phyloP scores from a whole-genome alignment of 35 echinoderm and acorn worm genomes.

The Ophioderma brevispina region DNA sequence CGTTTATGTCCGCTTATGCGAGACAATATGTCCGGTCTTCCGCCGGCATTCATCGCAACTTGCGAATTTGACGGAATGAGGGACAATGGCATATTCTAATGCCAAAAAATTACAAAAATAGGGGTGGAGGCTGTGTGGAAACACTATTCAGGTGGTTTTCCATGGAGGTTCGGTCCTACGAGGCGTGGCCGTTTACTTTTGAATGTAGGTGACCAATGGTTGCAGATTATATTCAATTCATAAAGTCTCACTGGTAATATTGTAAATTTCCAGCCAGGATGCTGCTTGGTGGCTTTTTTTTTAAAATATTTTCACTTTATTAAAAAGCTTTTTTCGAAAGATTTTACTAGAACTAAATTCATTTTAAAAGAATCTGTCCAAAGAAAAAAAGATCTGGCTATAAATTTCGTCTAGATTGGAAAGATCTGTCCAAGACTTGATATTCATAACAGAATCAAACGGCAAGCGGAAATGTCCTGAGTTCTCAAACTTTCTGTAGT shows the following conservation, averaged over 20 bases:
- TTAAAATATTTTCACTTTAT: too few species aligned
- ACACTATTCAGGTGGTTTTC: conserved; percentile 42
- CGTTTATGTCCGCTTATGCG: conserved; percentile 37
- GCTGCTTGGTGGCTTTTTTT: too few species aligned
- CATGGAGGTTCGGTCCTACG: conserved; percentile 31
- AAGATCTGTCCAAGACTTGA: too few species aligned
- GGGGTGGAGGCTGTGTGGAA: conserved; percentile 28
- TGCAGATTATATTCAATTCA: conserved; percentile 34
- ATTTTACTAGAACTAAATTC: too few species aligned
- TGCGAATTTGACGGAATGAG: conserved; percentile 62
- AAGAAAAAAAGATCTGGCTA: too few species aligned
- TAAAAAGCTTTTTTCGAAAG: too few species aligned
- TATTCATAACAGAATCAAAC: too few species aligned
- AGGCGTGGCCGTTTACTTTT: conserved; percentile 49
- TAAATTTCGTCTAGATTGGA: too few species aligned
- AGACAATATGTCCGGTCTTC: conserved; percentile 39
- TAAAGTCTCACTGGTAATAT: conserved; percentile 1
- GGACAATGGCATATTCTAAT: conserved; percentile 59
- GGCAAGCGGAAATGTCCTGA: too few species aligned
- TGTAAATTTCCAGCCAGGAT: too few species aligned
- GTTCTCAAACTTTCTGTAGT: too few species aligned
- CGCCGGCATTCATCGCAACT: conserved; percentile 51
- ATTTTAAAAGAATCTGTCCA: too few species aligned
- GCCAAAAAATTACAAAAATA: conserved; percentile 34
- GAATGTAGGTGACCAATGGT: conserved; percentile 15